Conservation (phyloP, 2,888 invertebrate species). For the Morpho helenor region DNA sequence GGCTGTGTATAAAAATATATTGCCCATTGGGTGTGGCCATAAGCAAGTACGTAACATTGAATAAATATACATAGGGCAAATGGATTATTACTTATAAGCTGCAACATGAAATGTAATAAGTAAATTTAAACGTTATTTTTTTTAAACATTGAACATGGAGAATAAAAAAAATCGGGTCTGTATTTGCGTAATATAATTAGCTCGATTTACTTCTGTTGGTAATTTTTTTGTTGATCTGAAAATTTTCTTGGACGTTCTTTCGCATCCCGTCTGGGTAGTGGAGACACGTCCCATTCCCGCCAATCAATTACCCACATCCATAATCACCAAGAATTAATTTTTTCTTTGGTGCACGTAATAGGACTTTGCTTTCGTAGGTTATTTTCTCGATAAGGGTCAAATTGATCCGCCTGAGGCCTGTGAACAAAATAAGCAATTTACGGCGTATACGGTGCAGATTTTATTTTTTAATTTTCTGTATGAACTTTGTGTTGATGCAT, state of each 20-base stretch:
- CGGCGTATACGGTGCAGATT: constrained; percentile 58
- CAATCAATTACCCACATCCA: constrained; percentile 67
- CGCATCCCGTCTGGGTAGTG: constrained; percentile 39
- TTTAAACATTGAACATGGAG: no score
- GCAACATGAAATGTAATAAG: not conserved
- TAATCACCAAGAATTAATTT: constrained; percentile 72
- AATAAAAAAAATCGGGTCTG: no score
- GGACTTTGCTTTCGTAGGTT: constrained; percentile 64
- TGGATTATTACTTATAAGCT: not conserved
- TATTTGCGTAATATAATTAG: no score
- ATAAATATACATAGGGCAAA: constrained; percentile 2
- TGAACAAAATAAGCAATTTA: constrained; percentile 67
- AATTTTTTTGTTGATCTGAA: no score
- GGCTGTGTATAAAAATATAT: constrained; percentile 28
- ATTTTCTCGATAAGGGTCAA: constrained; percentile 74
- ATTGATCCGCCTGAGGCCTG: constrained; percentile 66
- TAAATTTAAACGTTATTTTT: no score
- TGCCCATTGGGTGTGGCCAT: constrained; percentile 27
- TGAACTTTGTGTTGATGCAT: constrained; percentile 23
- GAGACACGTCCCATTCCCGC: constrained; percentile 50
- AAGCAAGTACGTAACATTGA: constrained; percentile 10
- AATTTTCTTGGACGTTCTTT: constrained; percentile 33
- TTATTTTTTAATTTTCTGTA: constrained; percentile 38
- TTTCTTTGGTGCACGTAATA: constrained; percentile 59
- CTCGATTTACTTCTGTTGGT: no score